phyloP scores from a whole-genome alignment of 2,113 vertebrate species.

The Gopherus flavomarginatus region DNA sequence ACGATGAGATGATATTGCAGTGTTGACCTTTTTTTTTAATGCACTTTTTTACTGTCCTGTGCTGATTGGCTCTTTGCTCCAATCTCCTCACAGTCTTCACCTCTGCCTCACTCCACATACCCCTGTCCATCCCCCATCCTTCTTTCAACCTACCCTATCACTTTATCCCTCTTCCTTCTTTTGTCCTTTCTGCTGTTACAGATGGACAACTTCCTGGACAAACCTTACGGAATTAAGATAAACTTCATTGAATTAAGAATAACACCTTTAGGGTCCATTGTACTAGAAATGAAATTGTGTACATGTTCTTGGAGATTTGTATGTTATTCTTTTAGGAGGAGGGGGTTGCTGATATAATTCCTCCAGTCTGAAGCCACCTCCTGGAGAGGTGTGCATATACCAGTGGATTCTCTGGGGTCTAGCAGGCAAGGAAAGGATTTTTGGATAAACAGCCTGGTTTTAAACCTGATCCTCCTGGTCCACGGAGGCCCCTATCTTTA shows the following conservation, averaged over 20 bases:
- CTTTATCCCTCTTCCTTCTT: background rate
- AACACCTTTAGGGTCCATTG: background rate
- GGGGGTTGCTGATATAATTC: no score
- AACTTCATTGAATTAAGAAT: background rate
- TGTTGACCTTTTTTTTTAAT: background rate
- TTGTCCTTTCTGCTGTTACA: background rate
- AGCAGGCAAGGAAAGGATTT: no score
- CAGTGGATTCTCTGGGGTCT: no score
- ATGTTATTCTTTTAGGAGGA: no score
- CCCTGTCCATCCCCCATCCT: background rate
- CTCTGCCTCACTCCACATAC: background rate
- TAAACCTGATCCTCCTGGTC: no score
- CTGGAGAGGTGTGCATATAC: no score
- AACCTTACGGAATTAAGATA: background rate
- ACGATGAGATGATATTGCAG: background rate
- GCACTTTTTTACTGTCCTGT: no score
- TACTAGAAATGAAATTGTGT: no score
- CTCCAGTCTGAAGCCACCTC: no score
- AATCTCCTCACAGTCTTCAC: background rate
- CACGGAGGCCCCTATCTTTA: no score
- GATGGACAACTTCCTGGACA: background rate
- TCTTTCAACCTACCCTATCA: background rate
- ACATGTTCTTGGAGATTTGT: no score
- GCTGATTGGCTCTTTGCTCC: background rate
- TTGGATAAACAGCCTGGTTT: no score